Evolutionary conservation across 2,113 vertebrate genomes (phyloP), one percentile per base, ranked within the genome.

Genomic region (Megaceryle maxima): DNA sequence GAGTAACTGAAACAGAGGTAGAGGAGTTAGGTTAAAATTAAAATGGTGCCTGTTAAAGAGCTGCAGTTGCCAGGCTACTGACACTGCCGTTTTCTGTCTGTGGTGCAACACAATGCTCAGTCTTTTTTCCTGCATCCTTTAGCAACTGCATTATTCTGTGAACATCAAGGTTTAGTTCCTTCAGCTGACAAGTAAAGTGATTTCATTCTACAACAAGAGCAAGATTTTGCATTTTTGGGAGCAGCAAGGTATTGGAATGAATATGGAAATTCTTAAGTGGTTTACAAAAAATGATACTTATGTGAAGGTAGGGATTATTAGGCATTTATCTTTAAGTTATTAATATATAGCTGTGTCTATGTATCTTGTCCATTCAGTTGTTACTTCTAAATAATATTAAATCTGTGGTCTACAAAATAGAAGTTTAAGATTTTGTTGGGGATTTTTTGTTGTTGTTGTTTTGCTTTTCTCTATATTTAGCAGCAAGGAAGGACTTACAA

Each of bases 31-130:
- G 28, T 83, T 88, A 46, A 88, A 92, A 91, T 92, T 50, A 91
- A 96, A 96, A 94, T 86, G 74, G 39, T 91, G 66, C 55, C 74
- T 96, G 85, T 97, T 93, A 67, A 95, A 97, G 66, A 91, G 80
- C 92, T 96, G 78, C 87, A 97, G 97, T 98, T 98, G 97, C 97
- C 97, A 97, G 96, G 95, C 89, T 98, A 96, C 97, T 97, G 92
- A 59, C 94, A 75, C 50, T 87, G 82, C 86, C 4, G 53, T 21
- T 92, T 75, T 77, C 70, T 77, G 24, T 83, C 41, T 94, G 73
- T 44, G 31, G 43, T 94, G 87, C 28, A 22, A 88, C 90, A 89
- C 68, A 81, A 31, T 78, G 85, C 89, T 90, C 83, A 67, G 68
- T 78, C 84, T 94, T 88, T 82, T 92, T 77, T 94, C 78, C 90